Conservation (phyloP, 2,113 vertebrate genomes). For the Dipodomys spectabilis region DNA sequence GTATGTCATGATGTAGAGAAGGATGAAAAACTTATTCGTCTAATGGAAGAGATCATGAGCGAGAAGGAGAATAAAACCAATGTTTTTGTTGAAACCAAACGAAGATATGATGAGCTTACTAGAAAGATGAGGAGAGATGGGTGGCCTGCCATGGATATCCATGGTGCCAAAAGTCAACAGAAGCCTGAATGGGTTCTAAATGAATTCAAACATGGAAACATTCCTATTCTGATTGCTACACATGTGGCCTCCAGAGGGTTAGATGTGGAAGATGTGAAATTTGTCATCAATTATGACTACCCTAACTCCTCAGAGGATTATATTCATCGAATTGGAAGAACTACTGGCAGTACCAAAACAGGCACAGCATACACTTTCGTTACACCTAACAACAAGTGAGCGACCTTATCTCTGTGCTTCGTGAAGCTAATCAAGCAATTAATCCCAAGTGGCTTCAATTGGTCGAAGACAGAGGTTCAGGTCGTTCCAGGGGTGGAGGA, state of each 20-base stretch:
- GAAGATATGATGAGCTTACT: conserved; percentile 96
- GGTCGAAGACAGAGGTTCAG: no score
- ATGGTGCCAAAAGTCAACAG: conserved; percentile 99
- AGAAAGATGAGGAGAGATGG: conserved; percentile 97
- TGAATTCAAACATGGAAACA: conserved; percentile 99
- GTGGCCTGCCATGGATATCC: conserved; percentile 99
- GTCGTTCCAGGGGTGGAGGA: conserved; percentile 91
- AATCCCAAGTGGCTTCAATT: no score
- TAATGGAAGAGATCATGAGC: conserved; percentile 99
- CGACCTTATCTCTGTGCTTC: conserved; percentile 86
- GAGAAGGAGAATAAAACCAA: conserved; percentile 99
- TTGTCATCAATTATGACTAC: no score
- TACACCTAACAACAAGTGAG: conserved; percentile 95
- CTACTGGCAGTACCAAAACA: conserved; percentile 94
- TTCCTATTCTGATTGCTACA: conserved; percentile 91
- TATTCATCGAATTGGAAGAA: no score
- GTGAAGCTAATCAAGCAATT: no score
- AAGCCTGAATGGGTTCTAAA: conserved; percentile 99
- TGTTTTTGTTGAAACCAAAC: conserved; percentile 98
- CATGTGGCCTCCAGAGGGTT: no score
- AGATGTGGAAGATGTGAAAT: no score
- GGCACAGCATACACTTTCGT: conserved; percentile 96
- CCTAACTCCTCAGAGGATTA: no score
- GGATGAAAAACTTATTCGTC: conserved; percentile 95
- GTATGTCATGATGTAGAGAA: conserved; percentile 95